Evolutionary conservation across 2,113 vertebrate genomes (phyloP).

Genomic region (Psettodes erumei): DNA sequence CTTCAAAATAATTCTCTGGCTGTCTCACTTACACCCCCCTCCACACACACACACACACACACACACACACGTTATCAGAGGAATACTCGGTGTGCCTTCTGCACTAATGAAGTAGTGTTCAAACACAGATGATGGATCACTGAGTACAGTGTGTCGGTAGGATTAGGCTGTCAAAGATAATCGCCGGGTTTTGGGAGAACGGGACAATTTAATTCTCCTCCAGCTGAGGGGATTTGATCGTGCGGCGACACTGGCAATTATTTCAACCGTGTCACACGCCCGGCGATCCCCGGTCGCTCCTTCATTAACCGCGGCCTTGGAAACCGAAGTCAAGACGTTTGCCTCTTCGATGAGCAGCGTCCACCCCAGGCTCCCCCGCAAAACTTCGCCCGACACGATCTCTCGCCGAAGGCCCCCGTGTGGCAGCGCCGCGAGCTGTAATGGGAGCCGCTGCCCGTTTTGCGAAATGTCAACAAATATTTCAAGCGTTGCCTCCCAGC

Average conservation of each 20-base stretch:
- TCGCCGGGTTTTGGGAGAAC: conserved; percentile 48
- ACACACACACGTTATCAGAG: conserved; percentile 10
- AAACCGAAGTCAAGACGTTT: conserved; percentile 34
- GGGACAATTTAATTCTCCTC: conserved; percentile 59
- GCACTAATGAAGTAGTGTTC: conserved; percentile 65
- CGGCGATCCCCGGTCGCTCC: conserved; percentile 29
- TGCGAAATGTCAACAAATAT: conserved; percentile 76
- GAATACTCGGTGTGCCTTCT: conserved; percentile 32
- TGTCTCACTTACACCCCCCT: conserved; percentile 22
- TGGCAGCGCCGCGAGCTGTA: not conserved
- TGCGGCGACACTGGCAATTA: conserved; percentile 50
- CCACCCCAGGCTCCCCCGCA: too few relatives aligned
- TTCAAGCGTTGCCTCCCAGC: conserved; percentile 56
- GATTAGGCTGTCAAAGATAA: conserved; percentile 69
- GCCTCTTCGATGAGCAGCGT: too few relatives aligned
- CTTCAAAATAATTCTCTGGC: conserved; percentile 55
- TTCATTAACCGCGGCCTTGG: conserved; percentile 31
- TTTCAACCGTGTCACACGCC: conserved; percentile 35
- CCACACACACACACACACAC: not conserved
- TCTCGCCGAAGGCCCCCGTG: not conserved
- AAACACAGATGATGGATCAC: conserved; percentile 68
- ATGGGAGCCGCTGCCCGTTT: conserved; percentile 42
- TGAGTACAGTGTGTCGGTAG: conserved; percentile 50
- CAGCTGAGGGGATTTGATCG: conserved; percentile 46
- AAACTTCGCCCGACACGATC: conserved; percentile 6